Evolutionary conservation across 2,113 vertebrate genomes (phyloP), one percentile per base, ranked within the genome.

Genomic region (Eudyptes chrysolophus): DNA sequence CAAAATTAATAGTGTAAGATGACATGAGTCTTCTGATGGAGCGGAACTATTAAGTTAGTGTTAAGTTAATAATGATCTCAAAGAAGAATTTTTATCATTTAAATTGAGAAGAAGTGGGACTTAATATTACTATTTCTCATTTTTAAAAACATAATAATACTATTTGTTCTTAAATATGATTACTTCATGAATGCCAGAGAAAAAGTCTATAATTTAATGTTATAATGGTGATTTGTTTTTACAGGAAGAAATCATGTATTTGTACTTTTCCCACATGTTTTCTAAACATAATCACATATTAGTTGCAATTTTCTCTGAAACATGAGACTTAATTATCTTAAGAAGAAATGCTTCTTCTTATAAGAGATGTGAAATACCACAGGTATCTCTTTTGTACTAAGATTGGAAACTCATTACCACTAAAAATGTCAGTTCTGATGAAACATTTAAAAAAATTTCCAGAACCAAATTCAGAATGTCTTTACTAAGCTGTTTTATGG

Each of bases 401-500:
- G 91, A 96, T 11, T 98, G 94, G 74, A 98, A 98, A 98, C 77
- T 97, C 93, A 97, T 98, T 97, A 96, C 95, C 90, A 89, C 93
- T 96, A 94, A 97, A 98, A 97, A 97, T 98, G 97, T 97, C 97
- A 97, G 92, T 98, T 98, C 83, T 96, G 96, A 98, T 98, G 96
- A 98, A 97, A 81, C 86, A 97, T 97, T 98, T 96, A 42, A 93
- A 98, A 98, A 98, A 97, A 97, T 68, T 77, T 87, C 81, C 81
- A 96, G 94, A 98, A 98, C 98, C 96, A 98, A 98, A 98, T 98
- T 98, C 95, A 95, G 92, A 98, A 98, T 97, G 97, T 97, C 98
- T 98, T 98, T 97, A 93, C 98, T 98, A 98, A 98, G 98, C 96
- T 98, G 92, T 98, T 98, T 97, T 98, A 96, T 97, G 89, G 96